phyloP scores from a whole-genome alignment of 2,113 vertebrate genomes.

The Tachysurus fulvidraco region DNA sequence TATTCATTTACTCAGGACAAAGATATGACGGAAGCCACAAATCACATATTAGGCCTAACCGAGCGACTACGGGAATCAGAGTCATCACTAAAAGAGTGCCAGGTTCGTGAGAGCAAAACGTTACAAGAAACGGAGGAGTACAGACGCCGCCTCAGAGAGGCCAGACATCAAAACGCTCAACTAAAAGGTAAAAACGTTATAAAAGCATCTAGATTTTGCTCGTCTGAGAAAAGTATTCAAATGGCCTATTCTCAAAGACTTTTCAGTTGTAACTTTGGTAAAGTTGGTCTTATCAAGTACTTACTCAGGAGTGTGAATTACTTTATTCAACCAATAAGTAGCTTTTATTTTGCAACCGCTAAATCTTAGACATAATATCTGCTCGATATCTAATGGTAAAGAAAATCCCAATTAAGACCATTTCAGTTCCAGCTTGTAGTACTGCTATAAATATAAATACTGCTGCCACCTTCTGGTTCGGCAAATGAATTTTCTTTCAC shows the following conservation, averaged over 20 bases:
- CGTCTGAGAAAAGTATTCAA: neutral
- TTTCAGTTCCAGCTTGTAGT: too few species aligned
- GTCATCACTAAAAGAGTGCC: slow-evolving; percentile 64
- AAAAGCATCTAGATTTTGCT: neutral
- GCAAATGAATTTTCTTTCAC: too few species aligned
- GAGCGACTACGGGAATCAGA: slow-evolving; percentile 73
- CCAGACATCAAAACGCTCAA: slow-evolving; percentile 66
- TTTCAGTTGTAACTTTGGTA: neutral
- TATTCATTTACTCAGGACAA: slow-evolving; percentile 74
- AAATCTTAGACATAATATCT: too few species aligned
- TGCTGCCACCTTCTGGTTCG: neutral
- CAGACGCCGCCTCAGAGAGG: slow-evolving; percentile 68
- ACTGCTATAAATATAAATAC: neutral
- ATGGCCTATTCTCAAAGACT: neutral
- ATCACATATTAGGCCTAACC: slow-evolving; percentile 75
- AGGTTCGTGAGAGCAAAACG: slow-evolving; percentile 64
- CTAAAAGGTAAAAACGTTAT: slow-evolving; percentile 74
- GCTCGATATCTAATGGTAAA: too few species aligned
- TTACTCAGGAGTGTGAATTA: neutral
- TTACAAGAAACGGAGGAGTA: slow-evolving; percentile 76
- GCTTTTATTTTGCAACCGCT: neutral
- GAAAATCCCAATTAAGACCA: too few species aligned
- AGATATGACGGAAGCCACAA: slow-evolving; percentile 78
- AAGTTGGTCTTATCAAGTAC: neutral
- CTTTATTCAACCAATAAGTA: neutral